Percentiles rank a stretch among this genome's conserved stretches.
Conservation (phyloP, 2,888 invertebrate genomes). For the Cephus sareptanus region DNA sequence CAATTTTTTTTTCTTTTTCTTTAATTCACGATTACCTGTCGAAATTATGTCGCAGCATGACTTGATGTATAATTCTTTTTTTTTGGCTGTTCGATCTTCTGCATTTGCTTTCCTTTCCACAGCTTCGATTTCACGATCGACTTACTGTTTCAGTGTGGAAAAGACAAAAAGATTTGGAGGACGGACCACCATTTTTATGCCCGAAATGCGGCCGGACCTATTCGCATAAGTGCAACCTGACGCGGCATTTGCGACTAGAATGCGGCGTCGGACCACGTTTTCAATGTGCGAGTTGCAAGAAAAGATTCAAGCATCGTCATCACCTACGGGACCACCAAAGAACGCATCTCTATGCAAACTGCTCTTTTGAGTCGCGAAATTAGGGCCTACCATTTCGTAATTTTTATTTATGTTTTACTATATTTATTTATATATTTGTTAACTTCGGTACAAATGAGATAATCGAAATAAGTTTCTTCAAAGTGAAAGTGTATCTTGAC, state of each 20-base stretch:
- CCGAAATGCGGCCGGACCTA: slow-evolving; percentile 57
- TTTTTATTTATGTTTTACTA: neutral
- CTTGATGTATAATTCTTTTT: slow-evolving; percentile 13
- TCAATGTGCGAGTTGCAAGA: slow-evolving; percentile 56
- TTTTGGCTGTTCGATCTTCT: neutral
- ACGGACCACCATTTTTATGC: slow-evolving; percentile 55
- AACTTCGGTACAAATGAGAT: neutral
- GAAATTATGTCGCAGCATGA: slow-evolving; percentile 18
- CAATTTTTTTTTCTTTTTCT: neutral
- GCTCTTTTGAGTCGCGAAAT: neutral
- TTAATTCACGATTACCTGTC: neutral
- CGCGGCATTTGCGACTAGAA: slow-evolving; percentile 56
- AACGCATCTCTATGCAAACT: slow-evolving; percentile 40
- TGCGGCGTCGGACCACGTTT: slow-evolving; percentile 62
- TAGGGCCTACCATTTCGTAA: neutral
- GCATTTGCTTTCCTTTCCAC: slow-evolving; percentile 8
- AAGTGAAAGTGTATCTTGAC: neutral
- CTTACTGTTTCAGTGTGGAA: slow-evolving; percentile 44
- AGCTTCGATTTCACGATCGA: slow-evolving; percentile 6
- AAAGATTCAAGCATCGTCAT: slow-evolving; percentile 64
- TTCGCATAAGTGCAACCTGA: slow-evolving; percentile 57
- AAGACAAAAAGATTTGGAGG: slow-evolving; percentile 39
- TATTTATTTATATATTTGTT: neutral
- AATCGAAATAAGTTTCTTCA: neutral
- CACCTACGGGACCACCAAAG: slow-evolving; percentile 61